Conservation (phyloP, 2,888 invertebrate species). For the Eulithis testata region DNA sequence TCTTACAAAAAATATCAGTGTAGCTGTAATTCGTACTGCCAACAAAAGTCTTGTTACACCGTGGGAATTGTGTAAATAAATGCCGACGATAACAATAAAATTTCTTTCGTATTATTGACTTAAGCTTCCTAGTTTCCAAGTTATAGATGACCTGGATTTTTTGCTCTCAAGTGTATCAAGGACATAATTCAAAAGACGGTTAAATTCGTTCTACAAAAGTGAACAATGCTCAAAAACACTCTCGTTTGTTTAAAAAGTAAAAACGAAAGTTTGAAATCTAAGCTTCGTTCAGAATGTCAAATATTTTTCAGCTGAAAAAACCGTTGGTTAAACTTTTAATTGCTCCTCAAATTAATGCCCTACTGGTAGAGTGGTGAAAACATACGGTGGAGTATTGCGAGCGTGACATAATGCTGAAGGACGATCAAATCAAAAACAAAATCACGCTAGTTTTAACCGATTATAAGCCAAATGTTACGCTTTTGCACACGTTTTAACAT, state of each 20-base stretch:
- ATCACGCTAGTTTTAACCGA: neutral
- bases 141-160: too few relatives aligned
- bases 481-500: too few relatives aligned
- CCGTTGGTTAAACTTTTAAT: conserved; percentile 69
- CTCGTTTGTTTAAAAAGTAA: conserved; percentile 2
- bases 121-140: too few relatives aligned
- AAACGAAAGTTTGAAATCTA: conserved; percentile 29
- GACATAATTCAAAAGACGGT: neutral
- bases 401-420: too few relatives aligned
- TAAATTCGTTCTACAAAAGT: neutral
- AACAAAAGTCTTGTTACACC: too few relatives aligned
- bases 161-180: too few relatives aligned
- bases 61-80: too few relatives aligned
- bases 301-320: conserved; percentile 62
- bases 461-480: too few relatives aligned
- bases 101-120: too few relatives aligned
- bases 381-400: conserved; percentile 16
- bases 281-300: conserved; percentile 26
- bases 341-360: conserved; percentile 71
- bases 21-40: too few relatives aligned
- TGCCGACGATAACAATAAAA: too few relatives aligned
- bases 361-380: conserved; percentile 38
- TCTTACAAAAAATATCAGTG: too few relatives aligned
- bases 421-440: neutral
- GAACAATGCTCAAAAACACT: conserved; percentile 5